A percentile compares a stretch with the other conserved stretches of the same genome.
phyloP scores from a whole-genome alignment of 1,140 invertebrate species.

The Papilio machaon region DNA sequence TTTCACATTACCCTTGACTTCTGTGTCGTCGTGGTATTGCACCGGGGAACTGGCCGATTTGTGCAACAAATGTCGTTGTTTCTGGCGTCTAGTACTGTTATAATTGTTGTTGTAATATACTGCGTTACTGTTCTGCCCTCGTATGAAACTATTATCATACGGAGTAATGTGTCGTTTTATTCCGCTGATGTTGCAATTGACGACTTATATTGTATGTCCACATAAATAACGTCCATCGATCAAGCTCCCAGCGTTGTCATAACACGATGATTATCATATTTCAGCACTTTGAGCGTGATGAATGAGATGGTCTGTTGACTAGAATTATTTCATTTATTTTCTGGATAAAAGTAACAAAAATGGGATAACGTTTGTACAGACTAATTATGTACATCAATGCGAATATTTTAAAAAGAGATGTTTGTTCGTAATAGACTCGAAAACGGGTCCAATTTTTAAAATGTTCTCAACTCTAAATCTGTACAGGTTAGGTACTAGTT shows the following conservation, averaged over 20 bases:
- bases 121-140: not conserved
- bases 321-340: not conserved
- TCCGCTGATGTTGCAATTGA: conserved; percentile 12
- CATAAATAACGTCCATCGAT: conserved; percentile 17
- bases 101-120: not conserved
- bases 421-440: not conserved
- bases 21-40: no score
- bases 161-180: not conserved
- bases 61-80: no score
- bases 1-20: no score
- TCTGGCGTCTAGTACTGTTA: no score
- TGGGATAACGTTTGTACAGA: no score
- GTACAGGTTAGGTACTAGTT: not conserved
- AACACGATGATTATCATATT: conserved; percentile 24
- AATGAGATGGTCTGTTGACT: conserved; percentile 13
- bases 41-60: no score
- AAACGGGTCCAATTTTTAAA: not conserved
- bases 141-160: not conserved
- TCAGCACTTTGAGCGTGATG: conserved; percentile 19
- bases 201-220: conserved; percentile 13
- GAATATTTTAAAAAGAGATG: no score
- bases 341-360: not conserved
- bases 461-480: not conserved
- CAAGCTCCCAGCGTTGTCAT: conserved; percentile 9
- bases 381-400: no score